phyloP scores from a whole-genome alignment of 1,140 invertebrate genomes.

The Neuroterus valhalla region DNA sequence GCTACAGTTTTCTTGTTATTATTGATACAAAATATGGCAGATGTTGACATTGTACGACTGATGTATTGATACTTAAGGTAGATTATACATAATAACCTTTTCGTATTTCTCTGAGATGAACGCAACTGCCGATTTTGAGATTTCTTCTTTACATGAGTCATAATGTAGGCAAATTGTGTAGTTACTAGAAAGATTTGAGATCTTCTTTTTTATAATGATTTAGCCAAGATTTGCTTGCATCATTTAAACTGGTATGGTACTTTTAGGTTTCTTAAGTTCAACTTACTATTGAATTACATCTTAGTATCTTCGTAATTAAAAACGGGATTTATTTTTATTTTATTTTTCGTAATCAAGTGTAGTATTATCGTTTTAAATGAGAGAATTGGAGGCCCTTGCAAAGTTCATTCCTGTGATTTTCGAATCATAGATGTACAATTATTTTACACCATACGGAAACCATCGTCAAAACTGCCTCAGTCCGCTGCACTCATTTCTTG shows the following conservation, averaged over 20 bases:
- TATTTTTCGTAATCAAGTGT: background rate
- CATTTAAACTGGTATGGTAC: slow-evolving; percentile 11
- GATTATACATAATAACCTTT: slow-evolving; percentile 28
- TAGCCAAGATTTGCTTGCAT: background rate
- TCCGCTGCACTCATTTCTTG: background rate
- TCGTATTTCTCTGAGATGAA: slow-evolving; percentile 12
- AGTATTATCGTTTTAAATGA: slow-evolving; percentile 7
- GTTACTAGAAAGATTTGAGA: background rate
- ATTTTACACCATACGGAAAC: background rate
- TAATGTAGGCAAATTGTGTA: slow-evolving; percentile 18
- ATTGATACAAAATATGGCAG: slow-evolving; percentile 33
- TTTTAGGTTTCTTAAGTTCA: slow-evolving; percentile 10
- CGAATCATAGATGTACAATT: slow-evolving; percentile 5
- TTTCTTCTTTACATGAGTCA: background rate
- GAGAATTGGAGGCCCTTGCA: slow-evolving; percentile 5
- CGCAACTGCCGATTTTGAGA: slow-evolving; percentile 5
- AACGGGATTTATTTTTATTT: slow-evolving; percentile 6
- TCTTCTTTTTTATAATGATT: slow-evolving; percentile 6
- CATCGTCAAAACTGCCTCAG: background rate
- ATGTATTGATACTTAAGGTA: slow-evolving; percentile 22
- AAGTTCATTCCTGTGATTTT: background rate
- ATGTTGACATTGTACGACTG: slow-evolving; percentile 16
- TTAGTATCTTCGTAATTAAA: slow-evolving; percentile 13
- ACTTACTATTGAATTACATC: slow-evolving; percentile 26
- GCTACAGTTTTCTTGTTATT: slow-evolving; percentile 24